Base-by-base conservation (phyloP, 2,888 invertebrate species). In the Drosophila maculinotata region DNA sequence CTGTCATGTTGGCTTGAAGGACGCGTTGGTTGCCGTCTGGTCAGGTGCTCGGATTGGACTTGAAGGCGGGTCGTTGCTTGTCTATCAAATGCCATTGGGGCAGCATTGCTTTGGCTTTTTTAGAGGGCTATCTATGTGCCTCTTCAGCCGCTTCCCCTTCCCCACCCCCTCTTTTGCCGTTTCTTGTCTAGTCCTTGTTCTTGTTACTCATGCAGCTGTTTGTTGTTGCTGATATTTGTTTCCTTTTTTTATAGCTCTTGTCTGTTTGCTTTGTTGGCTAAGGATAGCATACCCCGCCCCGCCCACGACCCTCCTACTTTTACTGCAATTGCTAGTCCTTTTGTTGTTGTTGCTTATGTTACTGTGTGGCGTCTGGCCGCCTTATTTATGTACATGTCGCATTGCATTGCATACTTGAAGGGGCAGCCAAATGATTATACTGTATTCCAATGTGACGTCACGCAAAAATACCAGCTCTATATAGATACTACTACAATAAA, bases 321-420 rank as follows among this genome's bases (percentile, higher is more conserved):
- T 31, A 33, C 42, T 44, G 48, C 39, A 45, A n/a, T 45, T 62
- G 36, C 14, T 4, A 20, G 20, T 20, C 20, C 20, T 36, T 15
- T 20, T 52, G n/a, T 39, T 49, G 48, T 17, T 45, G 26, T 15
- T 48, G 42, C 38, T 44, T 23, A 44, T 44, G 30, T 36, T 45
- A 33, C 28, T 45, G 45, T 41, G 57, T 52, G 51, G 31, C 52
- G 56, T 49, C 67, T 67, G 71, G 57, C 72, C 72, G 72, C 71
- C 68, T 68, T 69, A 72, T 76, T 62, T 69, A 66, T 69, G 69
- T 76, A 71, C 74, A 76, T 69, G 74, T 81, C 79, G 64, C 71
- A 71, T 62, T 69, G 68, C 67, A 65, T 79, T 69, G 79, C 76
- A 74, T 68, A 69, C 71, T 71, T 79, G 41, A 63, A 54, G 59